A percentile compares a stretch with the other conserved stretches of the same genome.
phyloP scores from a whole-genome alignment of 2,797 vertebrate genomes.

The Perdix hodgsoniae region DNA sequence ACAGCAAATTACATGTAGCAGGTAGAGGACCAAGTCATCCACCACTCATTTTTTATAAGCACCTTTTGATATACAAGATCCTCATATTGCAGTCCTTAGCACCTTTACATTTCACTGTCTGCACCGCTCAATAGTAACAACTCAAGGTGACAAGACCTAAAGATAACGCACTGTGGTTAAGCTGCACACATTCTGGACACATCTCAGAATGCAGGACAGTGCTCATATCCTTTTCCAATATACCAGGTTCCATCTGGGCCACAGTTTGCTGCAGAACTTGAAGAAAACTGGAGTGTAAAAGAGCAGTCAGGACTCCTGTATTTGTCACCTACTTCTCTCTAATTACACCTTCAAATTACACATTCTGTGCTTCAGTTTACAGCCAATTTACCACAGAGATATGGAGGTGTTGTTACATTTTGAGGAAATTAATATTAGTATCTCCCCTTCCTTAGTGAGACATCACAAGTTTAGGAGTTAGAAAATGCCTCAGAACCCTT shows the following conservation, averaged over 20 bases:
- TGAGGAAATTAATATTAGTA: neutral
- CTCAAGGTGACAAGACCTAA: neutral
- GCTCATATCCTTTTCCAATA: neutral
- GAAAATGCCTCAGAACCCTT: neutral
- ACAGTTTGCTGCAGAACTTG: neutral
- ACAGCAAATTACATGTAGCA: neutral
- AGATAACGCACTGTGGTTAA: neutral
- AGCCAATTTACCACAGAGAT: neutral
- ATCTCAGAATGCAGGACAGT: neutral
- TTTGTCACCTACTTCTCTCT: neutral
- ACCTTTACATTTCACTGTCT: neutral
- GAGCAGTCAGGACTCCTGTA: neutral
- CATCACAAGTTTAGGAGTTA: neutral
- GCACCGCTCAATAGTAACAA: neutral
- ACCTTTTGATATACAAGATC: neutral
- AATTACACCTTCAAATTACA: neutral
- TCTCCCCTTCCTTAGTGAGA: neutral
- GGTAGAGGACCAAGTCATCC: neutral
- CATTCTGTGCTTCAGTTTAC: neutral
- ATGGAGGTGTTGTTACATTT: rapidly evolving
- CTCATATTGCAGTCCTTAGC: neutral
- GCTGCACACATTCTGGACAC: neutral
- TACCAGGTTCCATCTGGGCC: neutral
- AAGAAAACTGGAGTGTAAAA: neutral
- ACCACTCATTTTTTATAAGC: neutral